phyloP scores from a whole-genome alignment of 2,888 invertebrate genomes.

The Chirona hameri region DNA sequence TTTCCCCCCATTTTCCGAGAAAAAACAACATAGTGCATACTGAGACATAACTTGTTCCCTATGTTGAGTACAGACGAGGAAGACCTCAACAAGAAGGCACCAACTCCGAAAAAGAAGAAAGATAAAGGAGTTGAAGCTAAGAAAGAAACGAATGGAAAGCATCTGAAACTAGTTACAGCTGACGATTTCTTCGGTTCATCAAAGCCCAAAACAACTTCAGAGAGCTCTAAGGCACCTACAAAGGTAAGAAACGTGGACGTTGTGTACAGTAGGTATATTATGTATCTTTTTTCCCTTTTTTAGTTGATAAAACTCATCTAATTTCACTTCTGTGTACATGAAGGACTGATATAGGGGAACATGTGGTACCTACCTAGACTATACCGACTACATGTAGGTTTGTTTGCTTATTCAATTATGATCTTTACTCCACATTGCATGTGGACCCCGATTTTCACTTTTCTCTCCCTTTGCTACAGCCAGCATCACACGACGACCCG shows the following conservation, averaged over 20 bases:
- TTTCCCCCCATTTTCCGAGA: not conserved
- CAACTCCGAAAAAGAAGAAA: not conserved
- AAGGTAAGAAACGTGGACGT: no score
- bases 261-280: no score
- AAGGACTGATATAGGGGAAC: no score
- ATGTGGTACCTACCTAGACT: not conserved
- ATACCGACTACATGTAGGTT: not conserved
- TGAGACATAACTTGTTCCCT: not conserved
- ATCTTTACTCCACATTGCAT: not conserved
- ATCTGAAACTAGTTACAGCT: not conserved
- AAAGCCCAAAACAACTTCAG: not conserved
- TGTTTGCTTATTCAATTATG: not conserved
- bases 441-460: not conserved
- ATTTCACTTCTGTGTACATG: no score
- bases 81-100: not conserved
- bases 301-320: not conserved
- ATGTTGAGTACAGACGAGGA: not conserved
- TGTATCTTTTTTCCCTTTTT: not conserved
- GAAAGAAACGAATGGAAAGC: not conserved
- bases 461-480: not conserved
- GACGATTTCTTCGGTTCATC: not conserved
- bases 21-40: not conserved
- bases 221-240: no score
- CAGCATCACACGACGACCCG: not conserved
- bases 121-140: not conserved